phyloP scores from a whole-genome alignment of 2,113 vertebrate species.

The Lynx canadensis region DNA sequence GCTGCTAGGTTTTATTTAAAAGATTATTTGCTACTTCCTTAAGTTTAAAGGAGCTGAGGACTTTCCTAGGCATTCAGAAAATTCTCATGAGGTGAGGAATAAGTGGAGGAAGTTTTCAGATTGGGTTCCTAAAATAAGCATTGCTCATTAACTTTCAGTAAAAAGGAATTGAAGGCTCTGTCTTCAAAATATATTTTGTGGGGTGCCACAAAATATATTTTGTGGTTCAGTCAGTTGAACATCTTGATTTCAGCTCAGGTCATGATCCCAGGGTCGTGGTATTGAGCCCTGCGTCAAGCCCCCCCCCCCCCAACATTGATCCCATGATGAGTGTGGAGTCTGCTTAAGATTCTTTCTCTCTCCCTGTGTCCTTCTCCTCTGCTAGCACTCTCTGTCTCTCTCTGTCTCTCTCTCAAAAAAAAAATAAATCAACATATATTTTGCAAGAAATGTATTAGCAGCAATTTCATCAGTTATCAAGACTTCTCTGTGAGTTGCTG shows the following conservation, averaged over 20 bases:
- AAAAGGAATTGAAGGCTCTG: neutral
- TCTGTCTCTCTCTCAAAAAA: too few species aligned
- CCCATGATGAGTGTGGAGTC: too few species aligned
- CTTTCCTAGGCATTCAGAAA: neutral
- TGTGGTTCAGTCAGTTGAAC: too few species aligned
- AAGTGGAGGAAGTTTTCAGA: constrained; percentile 18
- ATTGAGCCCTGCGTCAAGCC: too few species aligned
- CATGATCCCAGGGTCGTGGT: too few species aligned
- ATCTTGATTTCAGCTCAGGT: too few species aligned
- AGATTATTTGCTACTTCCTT: neutral
- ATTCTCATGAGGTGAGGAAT: neutral
- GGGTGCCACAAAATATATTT: too few species aligned
- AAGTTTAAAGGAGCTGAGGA: neutral
- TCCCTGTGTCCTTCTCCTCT: too few species aligned
- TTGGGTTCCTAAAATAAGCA: constrained; percentile 12
- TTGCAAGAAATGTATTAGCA: constrained; percentile 47
- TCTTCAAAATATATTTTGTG: constrained; percentile 41
- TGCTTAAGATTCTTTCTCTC: too few species aligned
- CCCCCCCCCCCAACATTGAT: too few species aligned
- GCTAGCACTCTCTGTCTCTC: too few species aligned
- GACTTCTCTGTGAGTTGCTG: constrained; percentile 45
- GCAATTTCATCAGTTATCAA: neutral
- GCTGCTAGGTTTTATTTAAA: neutral
- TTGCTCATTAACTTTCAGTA: constrained; percentile 12
- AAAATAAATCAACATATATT: constrained; percentile 23